Conservation (phyloP, 2,113 vertebrate species). For the Serinus canaria region DNA sequence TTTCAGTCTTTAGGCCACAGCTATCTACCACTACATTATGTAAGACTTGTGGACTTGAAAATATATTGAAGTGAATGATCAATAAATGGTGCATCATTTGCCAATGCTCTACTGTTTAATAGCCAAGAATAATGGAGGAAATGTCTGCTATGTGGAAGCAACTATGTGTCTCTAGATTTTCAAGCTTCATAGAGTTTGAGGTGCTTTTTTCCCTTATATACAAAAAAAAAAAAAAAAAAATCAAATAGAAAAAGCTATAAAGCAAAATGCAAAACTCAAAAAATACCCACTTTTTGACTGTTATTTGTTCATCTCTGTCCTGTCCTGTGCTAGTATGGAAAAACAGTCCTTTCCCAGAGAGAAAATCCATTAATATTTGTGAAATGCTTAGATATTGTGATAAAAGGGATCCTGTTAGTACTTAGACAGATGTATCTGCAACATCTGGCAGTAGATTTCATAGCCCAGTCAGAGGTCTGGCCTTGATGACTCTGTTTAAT, state of each 20-base stretch:
- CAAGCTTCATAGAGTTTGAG: not conserved
- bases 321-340: not conserved
- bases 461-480: slow-evolving; percentile 61
- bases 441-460: slow-evolving; percentile 60
- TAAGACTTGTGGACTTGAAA: not conserved
- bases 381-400: not conserved
- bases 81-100: not conserved
- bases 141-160: not conserved
- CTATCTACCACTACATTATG: not conserved
- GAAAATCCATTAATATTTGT: slow-evolving; percentile 29
- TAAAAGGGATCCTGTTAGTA: slow-evolving; percentile 44
- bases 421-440: slow-evolving; percentile 61
- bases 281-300: not conserved
- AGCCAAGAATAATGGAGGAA: not conserved
- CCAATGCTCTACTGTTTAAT: not conserved
- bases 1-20: not conserved
- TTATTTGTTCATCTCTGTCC: not conserved
- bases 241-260: not conserved
- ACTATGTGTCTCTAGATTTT: not conserved
- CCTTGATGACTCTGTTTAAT: slow-evolving; percentile 64
- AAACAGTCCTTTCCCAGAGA: not conserved
- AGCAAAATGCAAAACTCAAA: not conserved
- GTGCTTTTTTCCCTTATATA: not conserved
- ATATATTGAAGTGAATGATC: not conserved
- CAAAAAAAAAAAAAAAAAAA: not conserved